Evolutionary conservation across 2,888 invertebrate species (phyloP), one percentile per base, ranked within the genome.

Genomic region (Venusia cambrica): DNA sequence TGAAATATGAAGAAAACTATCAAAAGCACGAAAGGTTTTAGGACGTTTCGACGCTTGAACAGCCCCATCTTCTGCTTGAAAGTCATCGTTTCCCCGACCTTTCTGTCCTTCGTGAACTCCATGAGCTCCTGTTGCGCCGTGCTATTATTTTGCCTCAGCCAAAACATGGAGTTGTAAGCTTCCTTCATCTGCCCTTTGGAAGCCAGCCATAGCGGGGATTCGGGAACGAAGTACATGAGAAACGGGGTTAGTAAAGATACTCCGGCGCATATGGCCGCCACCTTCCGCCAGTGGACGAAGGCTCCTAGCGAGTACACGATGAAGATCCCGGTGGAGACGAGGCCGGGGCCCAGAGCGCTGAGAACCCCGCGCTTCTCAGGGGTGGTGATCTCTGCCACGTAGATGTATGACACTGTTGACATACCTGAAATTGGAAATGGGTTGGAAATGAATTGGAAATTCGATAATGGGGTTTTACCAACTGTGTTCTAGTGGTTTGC

Each of bases 291-390:
- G 35, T 90, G 88, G 4, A 92, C 72, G 55, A 91, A 83, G 5
- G 92, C 91, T 9, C 93, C 93, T 4, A 92, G 59, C 0, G 89
- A 88, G 72, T 93, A 93, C 1, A 92, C 90, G 28, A 92, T 73
- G 38, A 93, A 89, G 37, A 93, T 93, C 1, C 93, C 93, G 1
- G 92, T 88, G 0, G 93, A 93, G 9, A 92, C 93, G 43, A 92
- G 76, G 0, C 92, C 90, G 0, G 93, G 93, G 0, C 93, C 93
- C 9, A 92, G 62, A 1, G 92, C 91, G 44, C 92, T 92, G 4
- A 93, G 78, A 30, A 92, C 90, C 1, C 92, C 92, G 30, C 93
- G 79, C 50, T 91, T 90, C 51, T 90, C 88, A 1, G 93, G 90
- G 0, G 91, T 90, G 2, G 92, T 91, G 25, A 92, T 89, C 79